Percentiles rank a stretch among this genome's conserved stretches.
phyloP scores from a whole-genome alignment of 2,797 vertebrate species.

The Buceros bicornis region DNA sequence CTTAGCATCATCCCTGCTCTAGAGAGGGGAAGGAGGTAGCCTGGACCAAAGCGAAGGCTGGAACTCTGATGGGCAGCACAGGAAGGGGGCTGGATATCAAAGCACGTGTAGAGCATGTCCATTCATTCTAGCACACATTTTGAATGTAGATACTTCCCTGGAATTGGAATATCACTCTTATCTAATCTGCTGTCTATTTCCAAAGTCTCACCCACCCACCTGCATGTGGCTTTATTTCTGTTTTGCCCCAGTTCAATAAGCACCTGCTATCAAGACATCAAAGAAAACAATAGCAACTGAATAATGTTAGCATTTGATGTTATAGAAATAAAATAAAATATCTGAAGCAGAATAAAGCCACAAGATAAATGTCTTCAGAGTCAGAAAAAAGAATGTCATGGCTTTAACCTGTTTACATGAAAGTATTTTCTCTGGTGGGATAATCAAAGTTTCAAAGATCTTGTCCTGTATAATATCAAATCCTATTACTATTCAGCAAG shows the following conservation, averaged over 20 bases:
- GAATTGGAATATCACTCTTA: background rate
- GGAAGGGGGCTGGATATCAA: background rate
- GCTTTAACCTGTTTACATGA: conserved; percentile 54
- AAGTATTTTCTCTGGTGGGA: conserved; percentile 50
- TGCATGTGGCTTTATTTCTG: background rate
- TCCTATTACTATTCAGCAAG: conserved; percentile 58
- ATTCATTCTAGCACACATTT: background rate
- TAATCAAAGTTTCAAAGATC: conserved; percentile 67
- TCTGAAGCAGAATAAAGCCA: conserved; percentile 42
- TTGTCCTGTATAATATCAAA: conserved; percentile 67
- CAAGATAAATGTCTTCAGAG: conserved; percentile 46
- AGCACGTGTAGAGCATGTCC: background rate
- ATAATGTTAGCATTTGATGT: conserved; percentile 30
- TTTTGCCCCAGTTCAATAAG: conserved; percentile 24
- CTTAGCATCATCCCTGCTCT: background rate
- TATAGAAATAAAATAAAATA: conserved; percentile 57
- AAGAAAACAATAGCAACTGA: conserved; percentile 48
- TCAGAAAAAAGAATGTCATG: background rate
- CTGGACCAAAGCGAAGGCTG: background rate
- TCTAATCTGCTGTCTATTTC: background rate
- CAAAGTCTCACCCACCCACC: background rate
- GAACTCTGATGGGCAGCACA: background rate
- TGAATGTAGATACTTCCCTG: background rate
- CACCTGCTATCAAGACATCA: background rate
- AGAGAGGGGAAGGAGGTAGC: background rate